These are phyloP conservation scores for Pristionchus mayeri DNA, from an alignment of 2,888 invertebrate species.

Conservation along the genomic window DNA sequence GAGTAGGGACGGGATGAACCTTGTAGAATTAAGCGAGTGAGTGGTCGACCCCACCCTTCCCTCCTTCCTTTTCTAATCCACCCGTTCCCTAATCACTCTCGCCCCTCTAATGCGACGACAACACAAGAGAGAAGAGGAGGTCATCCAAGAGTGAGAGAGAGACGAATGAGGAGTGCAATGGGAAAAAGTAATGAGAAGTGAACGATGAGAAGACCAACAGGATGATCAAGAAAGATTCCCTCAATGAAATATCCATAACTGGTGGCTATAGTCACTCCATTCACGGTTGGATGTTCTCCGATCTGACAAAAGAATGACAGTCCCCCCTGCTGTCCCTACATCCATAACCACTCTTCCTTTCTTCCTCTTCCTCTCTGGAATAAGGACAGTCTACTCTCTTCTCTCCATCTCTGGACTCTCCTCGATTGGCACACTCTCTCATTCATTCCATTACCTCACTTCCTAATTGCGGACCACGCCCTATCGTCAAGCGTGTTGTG, in stretches of 20 bases:
- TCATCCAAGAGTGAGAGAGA: not conserved
- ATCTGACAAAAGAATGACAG: not conserved
- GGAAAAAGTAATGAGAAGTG: too few relatives aligned
- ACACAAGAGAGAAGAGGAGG: not conserved
- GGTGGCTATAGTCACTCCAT: not conserved
- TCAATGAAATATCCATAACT: too few relatives aligned
- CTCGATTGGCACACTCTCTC: not conserved
- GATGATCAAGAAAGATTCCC: too few relatives aligned
- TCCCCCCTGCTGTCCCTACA: not conserved
- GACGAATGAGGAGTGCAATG: not conserved
- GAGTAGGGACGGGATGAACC: too few relatives aligned
- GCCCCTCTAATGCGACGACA: constrained; percentile 10
- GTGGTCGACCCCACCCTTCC: constrained; percentile 1
- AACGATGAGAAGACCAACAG: too few relatives aligned
- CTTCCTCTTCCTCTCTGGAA: constrained; percentile 18
- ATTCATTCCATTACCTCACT: not conserved
- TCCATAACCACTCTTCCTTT: constrained; percentile 27
- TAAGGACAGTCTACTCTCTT: constrained; percentile 21
- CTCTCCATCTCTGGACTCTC: not conserved
- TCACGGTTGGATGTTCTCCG: not conserved
- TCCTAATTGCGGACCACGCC: constrained; percentile 22
- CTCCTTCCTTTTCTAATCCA: not conserved
- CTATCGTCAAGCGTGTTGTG: constrained; percentile 21
- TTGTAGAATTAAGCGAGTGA: not conserved
- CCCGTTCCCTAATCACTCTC: constrained; percentile 20